A percentile compares a stretch with the other conserved stretches of the same genome.
phyloP scores from a whole-genome alignment of 2,113 vertebrate species.

The Hyperoodon ampullatus region DNA sequence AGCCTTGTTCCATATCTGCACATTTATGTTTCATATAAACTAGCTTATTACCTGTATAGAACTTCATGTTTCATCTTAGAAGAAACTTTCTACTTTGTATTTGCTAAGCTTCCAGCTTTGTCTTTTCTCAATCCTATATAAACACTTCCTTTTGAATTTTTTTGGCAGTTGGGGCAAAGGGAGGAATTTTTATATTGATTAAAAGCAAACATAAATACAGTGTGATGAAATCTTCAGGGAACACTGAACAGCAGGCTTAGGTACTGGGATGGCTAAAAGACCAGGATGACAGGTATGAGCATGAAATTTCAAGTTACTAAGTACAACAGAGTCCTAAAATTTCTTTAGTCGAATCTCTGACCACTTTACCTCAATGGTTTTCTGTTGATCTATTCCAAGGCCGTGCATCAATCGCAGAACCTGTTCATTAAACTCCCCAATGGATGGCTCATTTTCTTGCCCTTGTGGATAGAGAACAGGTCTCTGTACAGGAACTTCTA shows the following conservation, averaged over 20 bases:
- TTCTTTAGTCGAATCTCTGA: neutral
- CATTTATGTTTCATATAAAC: neutral
- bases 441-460: slow-evolving; percentile 87
- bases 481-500: slow-evolving; percentile 94
- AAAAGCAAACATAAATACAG: slow-evolving; percentile 16
- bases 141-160: neutral
- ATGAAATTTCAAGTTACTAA: neutral
- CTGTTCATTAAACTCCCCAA: slow-evolving; percentile 97
- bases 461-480: slow-evolving; percentile 91
- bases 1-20: neutral
- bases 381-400: slow-evolving; percentile 98
- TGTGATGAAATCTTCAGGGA: neutral
- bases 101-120: neutral
- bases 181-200: neutral
- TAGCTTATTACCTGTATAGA: neutral
- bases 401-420: slow-evolving; percentile 98
- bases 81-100: neutral
- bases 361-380: slow-evolving; percentile 94
- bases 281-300: neutral
- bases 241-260: neutral
- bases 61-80: slow-evolving; percentile 10
- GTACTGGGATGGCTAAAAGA: neutral
- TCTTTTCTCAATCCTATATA: slow-evolving; percentile 19
- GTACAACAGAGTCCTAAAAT: neutral
- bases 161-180: neutral